phyloP scores from a whole-genome alignment of 2,888 invertebrate genomes.

The Caenorhabditis uteleia region DNA sequence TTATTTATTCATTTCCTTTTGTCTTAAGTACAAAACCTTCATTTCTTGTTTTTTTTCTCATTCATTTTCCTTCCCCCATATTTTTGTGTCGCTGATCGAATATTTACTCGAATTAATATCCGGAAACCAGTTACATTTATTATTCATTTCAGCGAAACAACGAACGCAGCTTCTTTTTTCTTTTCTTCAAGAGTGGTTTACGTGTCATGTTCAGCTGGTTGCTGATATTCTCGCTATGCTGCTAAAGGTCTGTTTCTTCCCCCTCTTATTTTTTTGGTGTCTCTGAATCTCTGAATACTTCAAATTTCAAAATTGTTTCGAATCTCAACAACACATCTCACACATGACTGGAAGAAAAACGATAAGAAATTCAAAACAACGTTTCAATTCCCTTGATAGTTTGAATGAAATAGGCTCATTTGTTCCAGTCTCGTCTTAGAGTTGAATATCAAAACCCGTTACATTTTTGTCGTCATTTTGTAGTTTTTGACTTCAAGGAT shows the following conservation, averaged over 20 bases:
- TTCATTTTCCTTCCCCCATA: no score
- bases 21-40: no score
- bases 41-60: no score
- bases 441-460: no score
- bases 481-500: not conserved
- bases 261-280: no score
- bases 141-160: conserved; percentile 33
- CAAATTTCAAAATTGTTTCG: no score
- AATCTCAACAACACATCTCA: not conserved
- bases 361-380: not conserved
- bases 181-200: not conserved
- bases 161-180: conserved; percentile 7
- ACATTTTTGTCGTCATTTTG: not conserved
- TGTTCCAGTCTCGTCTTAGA: conserved; percentile 1
- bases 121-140: no score
- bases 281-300: no score
- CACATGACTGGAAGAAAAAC: not conserved
- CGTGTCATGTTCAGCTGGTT: conserved; percentile 25
- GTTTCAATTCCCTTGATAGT: conserved; percentile 16
- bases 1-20: no score
- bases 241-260: conserved; percentile 36
- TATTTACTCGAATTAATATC: no score
- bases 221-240: conserved; percentile 45
- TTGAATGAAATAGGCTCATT: conserved; percentile 18
- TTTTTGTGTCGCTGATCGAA: no score